phyloP scores from a whole-genome alignment of 2,888 invertebrate species.

The Gryllus longicercus region DNA sequence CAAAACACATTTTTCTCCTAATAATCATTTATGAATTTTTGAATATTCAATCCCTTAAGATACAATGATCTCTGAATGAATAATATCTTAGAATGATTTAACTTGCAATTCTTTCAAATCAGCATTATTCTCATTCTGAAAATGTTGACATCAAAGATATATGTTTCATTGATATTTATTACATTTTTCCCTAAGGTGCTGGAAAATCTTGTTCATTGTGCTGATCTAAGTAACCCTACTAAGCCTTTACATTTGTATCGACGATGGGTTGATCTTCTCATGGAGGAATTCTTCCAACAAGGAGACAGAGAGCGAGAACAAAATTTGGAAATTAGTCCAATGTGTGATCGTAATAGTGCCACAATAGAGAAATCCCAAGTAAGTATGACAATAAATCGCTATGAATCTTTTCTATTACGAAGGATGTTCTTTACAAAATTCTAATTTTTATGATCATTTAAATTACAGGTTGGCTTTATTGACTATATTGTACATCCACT shows the following conservation, averaged over 20 bases:
- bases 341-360: slow-evolving; percentile 97
- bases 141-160: too few species aligned
- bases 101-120: background rate
- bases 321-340: slow-evolving; percentile 96
- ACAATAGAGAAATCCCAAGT: slow-evolving; percentile 97
- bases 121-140: too few species aligned
- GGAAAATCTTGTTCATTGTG: slow-evolving; percentile 98
- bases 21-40: too few species aligned
- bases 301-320: slow-evolving; percentile 94
- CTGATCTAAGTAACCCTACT: slow-evolving; percentile 94
- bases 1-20: too few species aligned
- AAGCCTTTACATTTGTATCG: slow-evolving; percentile 93
- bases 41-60: too few species aligned
- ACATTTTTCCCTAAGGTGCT: slow-evolving; percentile 64
- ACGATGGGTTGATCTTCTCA: slow-evolving; percentile 89
- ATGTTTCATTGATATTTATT: background rate
- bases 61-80: too few species aligned
- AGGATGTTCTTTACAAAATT: background rate
- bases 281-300: slow-evolving; percentile 99
- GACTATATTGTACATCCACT: slow-evolving; percentile 99
- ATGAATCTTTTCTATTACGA: background rate
- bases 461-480: slow-evolving; percentile 85
- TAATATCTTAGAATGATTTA: slow-evolving; percentile 1
- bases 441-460: background rate
- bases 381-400: slow-evolving; percentile 24